A percentile compares a stretch with the other conserved stretches of the same genome.
These are phyloP conservation scores for Paelopatides confundens DNA, from an alignment of 53 echinoderm and acorn worm species.

Conservation along the genomic window DNA sequence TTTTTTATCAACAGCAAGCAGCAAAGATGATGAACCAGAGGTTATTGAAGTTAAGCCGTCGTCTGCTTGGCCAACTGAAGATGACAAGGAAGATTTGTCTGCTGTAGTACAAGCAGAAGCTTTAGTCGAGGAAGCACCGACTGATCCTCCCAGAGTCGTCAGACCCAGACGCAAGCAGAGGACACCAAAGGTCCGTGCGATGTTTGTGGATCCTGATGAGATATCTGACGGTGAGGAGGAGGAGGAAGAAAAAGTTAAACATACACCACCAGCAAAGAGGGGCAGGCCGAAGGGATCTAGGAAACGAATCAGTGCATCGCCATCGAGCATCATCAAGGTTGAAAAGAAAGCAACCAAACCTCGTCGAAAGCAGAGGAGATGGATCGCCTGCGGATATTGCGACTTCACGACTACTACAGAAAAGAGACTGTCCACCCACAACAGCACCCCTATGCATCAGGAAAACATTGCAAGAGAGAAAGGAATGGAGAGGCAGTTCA, in stretches of 20 bases:
- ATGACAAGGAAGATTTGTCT: neutral
- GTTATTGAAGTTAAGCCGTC: neutral
- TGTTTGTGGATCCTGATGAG: conserved; percentile 19
- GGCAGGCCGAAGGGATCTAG: conserved; percentile 15
- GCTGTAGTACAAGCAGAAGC: neutral
- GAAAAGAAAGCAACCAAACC: neutral
- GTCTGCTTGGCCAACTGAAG: neutral
- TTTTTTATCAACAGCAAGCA: no score
- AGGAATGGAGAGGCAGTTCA: conserved; percentile 14
- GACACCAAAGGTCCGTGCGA: conserved; percentile 30
- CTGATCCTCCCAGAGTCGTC: neutral
- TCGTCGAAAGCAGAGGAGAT: neutral
- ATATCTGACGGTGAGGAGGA: conserved; percentile 8
- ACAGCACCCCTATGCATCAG: neutral
- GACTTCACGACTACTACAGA: neutral
- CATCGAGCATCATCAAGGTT: neutral
- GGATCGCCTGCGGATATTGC: neutral
- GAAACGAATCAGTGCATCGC: neutral
- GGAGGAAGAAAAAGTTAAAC: neutral
- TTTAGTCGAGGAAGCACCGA: neutral
- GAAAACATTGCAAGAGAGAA: conserved; percentile 10
- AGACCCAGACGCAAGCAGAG: conserved; percentile 20
- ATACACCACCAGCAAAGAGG: neutral
- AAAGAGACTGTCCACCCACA: conserved; percentile 30
- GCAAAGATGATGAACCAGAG: no score